phyloP scores from a whole-genome alignment of 1,140 invertebrate species.

The Coenobita brevimanus region DNA sequence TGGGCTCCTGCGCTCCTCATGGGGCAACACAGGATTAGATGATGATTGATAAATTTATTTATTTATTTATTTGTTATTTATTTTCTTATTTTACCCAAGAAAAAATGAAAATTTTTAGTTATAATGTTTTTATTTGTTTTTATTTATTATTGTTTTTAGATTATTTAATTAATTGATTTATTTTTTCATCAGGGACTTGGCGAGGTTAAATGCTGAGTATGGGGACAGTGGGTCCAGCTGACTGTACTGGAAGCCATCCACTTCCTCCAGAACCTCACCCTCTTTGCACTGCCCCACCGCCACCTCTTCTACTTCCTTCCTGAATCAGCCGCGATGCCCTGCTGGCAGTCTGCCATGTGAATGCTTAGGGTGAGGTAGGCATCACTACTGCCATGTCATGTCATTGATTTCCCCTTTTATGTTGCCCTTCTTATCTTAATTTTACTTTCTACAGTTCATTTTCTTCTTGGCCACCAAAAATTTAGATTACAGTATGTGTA shows the following conservation, averaged over 20 bases:
- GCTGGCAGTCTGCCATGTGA: constrained; percentile 31
- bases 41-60: no score
- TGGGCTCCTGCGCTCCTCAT: no score
- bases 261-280: not conserved
- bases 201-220: constrained; percentile 39
- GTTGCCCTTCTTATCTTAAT: no score
- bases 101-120: not conserved
- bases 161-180: no score
- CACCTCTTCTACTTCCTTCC: not conserved
- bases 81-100: no score
- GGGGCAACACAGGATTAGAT: no score
- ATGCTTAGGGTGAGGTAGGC: constrained; percentile 20
- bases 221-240: constrained; percentile 22
- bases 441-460: no score
- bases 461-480: no score
- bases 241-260: constrained; percentile 20
- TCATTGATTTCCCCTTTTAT: not conserved
- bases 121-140: not conserved
- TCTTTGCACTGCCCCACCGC: no score
- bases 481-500: no score
- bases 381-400: not conserved
- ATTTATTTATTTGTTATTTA: no score
- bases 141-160: not conserved
- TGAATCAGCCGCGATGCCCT: not conserved
- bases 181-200: constrained; percentile 5